These are phyloP conservation scores for Ichneumoninae sp. DNA, from an alignment of 2,888 invertebrate species.

Conservation along the genomic window DNA sequence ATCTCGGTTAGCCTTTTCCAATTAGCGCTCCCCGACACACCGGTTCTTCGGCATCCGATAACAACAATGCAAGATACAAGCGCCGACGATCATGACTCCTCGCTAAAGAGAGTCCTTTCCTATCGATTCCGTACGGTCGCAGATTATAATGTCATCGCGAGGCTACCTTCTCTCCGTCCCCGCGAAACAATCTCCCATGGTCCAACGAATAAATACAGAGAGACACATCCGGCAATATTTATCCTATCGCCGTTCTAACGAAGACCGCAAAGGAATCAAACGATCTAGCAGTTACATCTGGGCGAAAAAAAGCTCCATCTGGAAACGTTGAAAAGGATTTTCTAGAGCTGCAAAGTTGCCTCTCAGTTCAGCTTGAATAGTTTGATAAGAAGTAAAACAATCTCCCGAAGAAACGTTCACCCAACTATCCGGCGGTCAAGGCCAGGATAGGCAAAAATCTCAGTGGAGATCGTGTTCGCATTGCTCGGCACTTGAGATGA, in stretches of 20 bases:
- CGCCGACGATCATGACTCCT: slow-evolving; percentile 23
- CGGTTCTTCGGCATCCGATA: slow-evolving; percentile 8
- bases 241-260: slow-evolving; percentile 1
- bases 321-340: slow-evolving; percentile 42
- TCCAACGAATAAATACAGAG: slow-evolving; percentile 45
- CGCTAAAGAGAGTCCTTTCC: background rate
- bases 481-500: slow-evolving; percentile 57
- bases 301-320: background rate
- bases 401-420: background rate
- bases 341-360: background rate
- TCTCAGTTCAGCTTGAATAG: slow-evolving; percentile 52
- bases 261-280: background rate
- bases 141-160: slow-evolving; percentile 30
- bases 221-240: slow-evolving; percentile 14
- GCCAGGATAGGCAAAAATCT: slow-evolving; percentile 57
- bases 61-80: slow-evolving; percentile 43
- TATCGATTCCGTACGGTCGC: background rate
- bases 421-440: slow-evolving; percentile 31
- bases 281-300: slow-evolving; percentile 28
- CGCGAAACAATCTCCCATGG: slow-evolving; percentile 49
- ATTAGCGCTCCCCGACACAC: slow-evolving; percentile 38
- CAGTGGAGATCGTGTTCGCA: slow-evolving; percentile 54
- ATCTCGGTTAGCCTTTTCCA: slow-evolving; percentile 12
- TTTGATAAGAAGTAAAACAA: slow-evolving; percentile 38
- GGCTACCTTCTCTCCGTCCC: slow-evolving; percentile 2